phyloP scores from a whole-genome alignment of 2,113 vertebrate species.

The Artemisiospiza belli region DNA sequence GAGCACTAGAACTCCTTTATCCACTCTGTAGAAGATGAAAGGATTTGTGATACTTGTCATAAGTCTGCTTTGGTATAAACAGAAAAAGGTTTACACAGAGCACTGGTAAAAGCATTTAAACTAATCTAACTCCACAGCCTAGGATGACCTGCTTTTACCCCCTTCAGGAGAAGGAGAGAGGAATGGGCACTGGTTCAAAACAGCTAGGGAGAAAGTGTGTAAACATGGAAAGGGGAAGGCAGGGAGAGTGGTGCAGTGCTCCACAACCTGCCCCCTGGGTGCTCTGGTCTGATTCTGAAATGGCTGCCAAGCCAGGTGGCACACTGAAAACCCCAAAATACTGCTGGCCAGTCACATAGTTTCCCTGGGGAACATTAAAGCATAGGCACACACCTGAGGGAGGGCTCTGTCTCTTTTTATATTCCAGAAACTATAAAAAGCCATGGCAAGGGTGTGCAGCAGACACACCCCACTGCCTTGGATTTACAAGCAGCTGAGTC shows the following conservation, averaged over 20 bases:
- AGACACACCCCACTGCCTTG: neutral
- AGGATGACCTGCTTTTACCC: neutral
- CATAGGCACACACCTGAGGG: no score
- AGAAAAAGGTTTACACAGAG: neutral
- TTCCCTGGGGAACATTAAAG: neutral
- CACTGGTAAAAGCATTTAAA: neutral
- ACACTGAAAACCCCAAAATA: neutral
- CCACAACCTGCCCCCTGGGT: neutral
- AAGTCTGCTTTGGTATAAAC: neutral
- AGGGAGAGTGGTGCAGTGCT: no score
- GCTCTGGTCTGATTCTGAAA: neutral
- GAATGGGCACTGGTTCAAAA: neutral
- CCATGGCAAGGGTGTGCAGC: neutral
- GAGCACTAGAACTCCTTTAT: neutral
- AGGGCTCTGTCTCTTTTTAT: neutral
- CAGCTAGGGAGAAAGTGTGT: neutral
- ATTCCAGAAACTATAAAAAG: neutral
- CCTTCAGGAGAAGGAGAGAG: neutral
- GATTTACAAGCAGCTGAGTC: neutral
- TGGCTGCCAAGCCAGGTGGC: neutral
- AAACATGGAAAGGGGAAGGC: rapidly evolving
- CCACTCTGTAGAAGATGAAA: neutral
- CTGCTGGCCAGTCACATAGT: neutral
- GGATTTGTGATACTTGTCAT: neutral
- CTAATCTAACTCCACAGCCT: neutral